Base-by-base conservation (phyloP, 2,113 vertebrate genomes). In the Tympanuchus pallidicinctus region DNA sequence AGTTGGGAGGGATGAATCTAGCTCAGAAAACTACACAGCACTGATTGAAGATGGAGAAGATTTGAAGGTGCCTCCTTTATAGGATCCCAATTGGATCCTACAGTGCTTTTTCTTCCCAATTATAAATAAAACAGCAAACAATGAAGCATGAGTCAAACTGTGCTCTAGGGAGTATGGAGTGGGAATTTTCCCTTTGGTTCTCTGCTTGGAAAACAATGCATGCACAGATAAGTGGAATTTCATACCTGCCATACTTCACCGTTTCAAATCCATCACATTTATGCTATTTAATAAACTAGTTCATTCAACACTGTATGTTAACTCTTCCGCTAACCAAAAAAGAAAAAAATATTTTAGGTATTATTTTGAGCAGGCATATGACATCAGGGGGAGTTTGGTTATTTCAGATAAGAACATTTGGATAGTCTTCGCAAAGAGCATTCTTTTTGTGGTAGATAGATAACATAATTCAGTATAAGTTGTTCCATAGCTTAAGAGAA, bases 61-160 rank as follows among this genome's bases (percentile, higher is more conserved):
- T 63, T 82, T 79, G 45, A 69, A 60, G 36, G 30, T 81, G 50
- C 21, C 43, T 45, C 11, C 34, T 81, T 79, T 24, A 81, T 42
- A 10, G 36, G 30, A 34, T 57, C n/a, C n/a, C 32, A 56, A 30
- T 22, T 8, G 54, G 38, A 40, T 70, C 63, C 57, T 52, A 65
- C 5, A 47, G 19, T 13, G 59, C 50, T 77, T 89, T 61, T 43
- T 43, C 43, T 13, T 82, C 24, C 13, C 80, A 61, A 2, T 38
- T 67, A 82, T 82, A 85, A 64, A 1, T 16, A 57, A 52, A 88
- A 79, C 1, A 8, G 45, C 30, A 73, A 86, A 47, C 24, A 65
- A 50, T 2, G 7, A 61, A 42, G 30, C 20, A 25, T 1, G 5
- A 19, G 20, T 24, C 50, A 17, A 89, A 86, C 0, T 0, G 7